Evolutionary conservation across 2,113 vertebrate species (phyloP), one percentile per base, ranked within the genome.

Genomic region (Megaceryle maxima): DNA sequence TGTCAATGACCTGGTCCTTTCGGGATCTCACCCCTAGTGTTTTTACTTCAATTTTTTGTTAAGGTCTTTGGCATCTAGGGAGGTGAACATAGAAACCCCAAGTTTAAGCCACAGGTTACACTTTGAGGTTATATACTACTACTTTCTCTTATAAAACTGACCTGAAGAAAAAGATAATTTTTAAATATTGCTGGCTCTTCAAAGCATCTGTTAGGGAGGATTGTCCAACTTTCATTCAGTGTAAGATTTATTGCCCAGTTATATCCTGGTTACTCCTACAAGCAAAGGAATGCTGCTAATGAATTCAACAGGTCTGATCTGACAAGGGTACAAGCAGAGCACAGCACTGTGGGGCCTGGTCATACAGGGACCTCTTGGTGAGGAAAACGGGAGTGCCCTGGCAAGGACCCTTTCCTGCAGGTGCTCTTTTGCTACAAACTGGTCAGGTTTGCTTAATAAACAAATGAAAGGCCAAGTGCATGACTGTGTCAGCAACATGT

Each of bases 261-360:
- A 13, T 16, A 10, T 24, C 67, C 82, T 83, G 2, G 2, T 50
- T 55, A 60, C 44, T 79, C 51, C 68, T 43, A 2, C 21, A 41
- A 57, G 73, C 33, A 51, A 46, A 76, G 41, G 43, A 76, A 46
- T 4, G 35, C 46, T 83, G 24, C 56, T 43, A 10, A 17, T 63
- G 59, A 62, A 18, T 50, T 76, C 78, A 87, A 4, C 20, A n/a
- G 53, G 46, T 50, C 51, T 70, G 63, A 22, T 22, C 16, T 7
- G 17, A 13, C 0, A 1, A 31, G 57, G 3, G 11, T 16, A 31
- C 0, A 9, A 76, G 62, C 51, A 28, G 24, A 25, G 10, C 2
- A 10, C 29, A 19, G 68, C 33, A 13, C 41, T 3, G 63, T 0
- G 15, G 21, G 44, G 57, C 51, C 25, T 35, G 26, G 35, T 33